Conservation (phyloP, 2,113 vertebrate species). For the human region GRCh38 chr1:81126001-81126500, state of each 20-base stretch:
- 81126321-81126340: background rate
- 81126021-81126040: background rate
- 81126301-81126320: background rate
- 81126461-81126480: background rate
- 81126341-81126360: background rate
- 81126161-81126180: background rate
- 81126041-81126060: background rate
- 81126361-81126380: background rate
- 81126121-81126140: background rate
- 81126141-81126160: background rate
- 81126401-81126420: background rate
- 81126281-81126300: slow-evolving; percentile 21
- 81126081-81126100: background rate
- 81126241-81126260: background rate
- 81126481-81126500: background rate
- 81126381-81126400: background rate
- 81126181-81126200: slow-evolving; percentile 1
- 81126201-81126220: background rate
- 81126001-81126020: background rate
- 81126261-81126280: background rate
- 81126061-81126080: background rate
- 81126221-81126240: background rate
- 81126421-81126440: background rate
- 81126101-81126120: background rate
- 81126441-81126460: background rate